Conservation (phyloP, 2,888 invertebrate species). For the Anorthoa munda region DNA sequence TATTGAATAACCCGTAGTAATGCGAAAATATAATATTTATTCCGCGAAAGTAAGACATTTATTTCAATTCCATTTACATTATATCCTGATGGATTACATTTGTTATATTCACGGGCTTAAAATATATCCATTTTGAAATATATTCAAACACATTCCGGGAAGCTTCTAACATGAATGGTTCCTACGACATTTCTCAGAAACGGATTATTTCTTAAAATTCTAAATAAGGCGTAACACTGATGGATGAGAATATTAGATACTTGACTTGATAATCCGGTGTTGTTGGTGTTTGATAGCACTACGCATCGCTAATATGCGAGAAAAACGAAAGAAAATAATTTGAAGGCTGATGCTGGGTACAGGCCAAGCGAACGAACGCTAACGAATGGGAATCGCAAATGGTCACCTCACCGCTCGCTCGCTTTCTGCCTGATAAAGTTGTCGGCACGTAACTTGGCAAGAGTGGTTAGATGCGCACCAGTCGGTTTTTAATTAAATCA, state of each 20-base stretch:
- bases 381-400: no score
- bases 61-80: background rate
- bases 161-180: background rate
- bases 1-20: background rate
- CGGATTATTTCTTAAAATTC: background rate
- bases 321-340: no score
- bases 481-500: no score
- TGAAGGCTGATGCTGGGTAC: no score
- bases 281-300: no score
- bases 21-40: background rate
- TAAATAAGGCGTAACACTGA: background rate
- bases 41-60: background rate
- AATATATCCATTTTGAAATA: background rate
- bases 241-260: background rate
- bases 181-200: conserved; percentile 3
- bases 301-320: no score
- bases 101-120: background rate
- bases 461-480: no score
- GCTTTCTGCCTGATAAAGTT: no score
- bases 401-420: no score
- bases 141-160: background rate
- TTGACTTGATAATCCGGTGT: background rate
- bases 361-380: no score
- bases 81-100: background rate
- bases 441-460: no score